A percentile compares a stretch with the other conserved stretches of the same genome.
Evolutionary conservation across 2,888 invertebrate genomes (phyloP).

Genomic region (Noctua janthe): DNA sequence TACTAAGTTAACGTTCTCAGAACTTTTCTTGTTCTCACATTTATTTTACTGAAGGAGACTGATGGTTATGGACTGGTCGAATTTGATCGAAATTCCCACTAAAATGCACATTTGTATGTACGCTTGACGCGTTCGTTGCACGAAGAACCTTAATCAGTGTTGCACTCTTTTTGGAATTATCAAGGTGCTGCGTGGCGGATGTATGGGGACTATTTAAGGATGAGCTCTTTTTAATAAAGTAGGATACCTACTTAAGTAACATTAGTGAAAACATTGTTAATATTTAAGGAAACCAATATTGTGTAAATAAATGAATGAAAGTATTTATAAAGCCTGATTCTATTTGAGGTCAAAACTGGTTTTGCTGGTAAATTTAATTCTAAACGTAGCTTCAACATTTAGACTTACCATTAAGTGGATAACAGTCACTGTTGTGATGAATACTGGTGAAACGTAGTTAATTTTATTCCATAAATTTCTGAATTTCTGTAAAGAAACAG

Average conservation of each 20-base stretch:
- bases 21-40: slow-evolving; percentile 58
- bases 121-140: slow-evolving; percentile 33
- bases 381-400: not conserved
- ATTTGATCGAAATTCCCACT: slow-evolving; percentile 39
- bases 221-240: not conserved
- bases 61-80: slow-evolving; percentile 50
- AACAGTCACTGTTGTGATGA: not conserved
- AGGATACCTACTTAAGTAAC: not conserved
- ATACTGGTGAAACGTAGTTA: too few species aligned
- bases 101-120: slow-evolving; percentile 57
- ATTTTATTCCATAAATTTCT: too few species aligned
- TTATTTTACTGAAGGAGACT: slow-evolving; percentile 44
- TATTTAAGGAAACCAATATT: too few species aligned
- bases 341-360: not conserved
- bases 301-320: too few species aligned
- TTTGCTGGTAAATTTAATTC: not conserved
- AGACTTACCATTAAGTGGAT: not conserved
- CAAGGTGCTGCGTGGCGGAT: not conserved
- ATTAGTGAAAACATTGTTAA: too few species aligned
- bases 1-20: slow-evolving; percentile 20
- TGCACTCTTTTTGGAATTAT: slow-evolving; percentile 19
- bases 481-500: not conserved
- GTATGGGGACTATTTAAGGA: slow-evolving; percentile 24
- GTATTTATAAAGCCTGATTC: not conserved
- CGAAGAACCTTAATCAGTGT: slow-evolving; percentile 41